A percentile compares a stretch with the other conserved stretches of the same genome.
These are phyloP conservation scores for Oceanites oceanicus DNA, from an alignment of 2,113 vertebrate genomes.

Conservation along the genomic window DNA sequence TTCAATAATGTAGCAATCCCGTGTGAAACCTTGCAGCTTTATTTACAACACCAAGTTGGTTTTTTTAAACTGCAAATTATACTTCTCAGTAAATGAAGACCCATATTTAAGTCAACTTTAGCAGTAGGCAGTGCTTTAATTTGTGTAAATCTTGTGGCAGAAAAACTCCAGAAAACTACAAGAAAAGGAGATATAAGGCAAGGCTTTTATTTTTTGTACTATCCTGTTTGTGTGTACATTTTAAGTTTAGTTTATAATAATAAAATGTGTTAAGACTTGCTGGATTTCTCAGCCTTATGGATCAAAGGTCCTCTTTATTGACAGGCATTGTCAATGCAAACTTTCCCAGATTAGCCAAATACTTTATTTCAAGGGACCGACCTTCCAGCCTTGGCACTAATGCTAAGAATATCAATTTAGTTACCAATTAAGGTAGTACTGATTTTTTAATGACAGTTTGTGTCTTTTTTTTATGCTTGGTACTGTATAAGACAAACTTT, in stretches of 20 bases:
- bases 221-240: background rate
- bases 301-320: background rate
- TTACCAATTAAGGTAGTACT: background rate
- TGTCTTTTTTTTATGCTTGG: background rate
- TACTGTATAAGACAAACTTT: background rate
- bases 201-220: background rate
- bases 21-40: slow-evolving; percentile 52
- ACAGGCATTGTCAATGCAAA: background rate
- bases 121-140: background rate
- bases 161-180: background rate
- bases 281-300: background rate
- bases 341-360: background rate
- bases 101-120: background rate
- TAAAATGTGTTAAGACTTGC: background rate
- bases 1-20: slow-evolving; percentile 36
- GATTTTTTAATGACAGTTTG: background rate
- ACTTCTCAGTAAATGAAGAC: slow-evolving; percentile 1
- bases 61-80: background rate
- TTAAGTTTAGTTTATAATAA: background rate
- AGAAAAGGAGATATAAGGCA: background rate
- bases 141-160: background rate
- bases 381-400: background rate
- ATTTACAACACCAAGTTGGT: slow-evolving; percentile 28
- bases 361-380: background rate
- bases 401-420: background rate